Evolutionary conservation across 2,113 vertebrate genomes (phyloP).

Genomic region (Ctenomys sociabilis): DNA sequence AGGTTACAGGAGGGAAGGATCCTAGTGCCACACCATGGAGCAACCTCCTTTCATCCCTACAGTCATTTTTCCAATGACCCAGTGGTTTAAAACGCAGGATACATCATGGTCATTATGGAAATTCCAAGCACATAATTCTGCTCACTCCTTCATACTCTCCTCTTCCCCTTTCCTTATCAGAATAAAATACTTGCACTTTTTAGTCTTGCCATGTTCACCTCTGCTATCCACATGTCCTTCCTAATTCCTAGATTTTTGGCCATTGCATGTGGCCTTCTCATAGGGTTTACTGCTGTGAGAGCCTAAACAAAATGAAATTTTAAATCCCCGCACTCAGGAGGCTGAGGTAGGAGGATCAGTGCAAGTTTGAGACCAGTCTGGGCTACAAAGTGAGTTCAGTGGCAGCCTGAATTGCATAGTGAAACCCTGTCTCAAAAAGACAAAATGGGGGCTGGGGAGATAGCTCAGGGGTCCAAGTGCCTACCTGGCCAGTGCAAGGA

Average conservation of each 20-base stretch:
- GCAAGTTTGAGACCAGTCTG: neutral
- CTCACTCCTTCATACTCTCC: neutral
- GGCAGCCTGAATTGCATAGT: neutral
- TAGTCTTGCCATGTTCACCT: neutral
- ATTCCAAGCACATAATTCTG: neutral
- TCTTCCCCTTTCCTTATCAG: neutral
- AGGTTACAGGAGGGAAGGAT: neutral
- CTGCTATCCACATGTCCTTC: neutral
- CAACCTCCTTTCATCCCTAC: neutral
- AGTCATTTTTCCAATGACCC: neutral
- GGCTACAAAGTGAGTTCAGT: neutral
- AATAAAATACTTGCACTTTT: neutral
- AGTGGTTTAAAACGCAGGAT: neutral
- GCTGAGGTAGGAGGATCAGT: neutral
- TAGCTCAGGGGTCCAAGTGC: too few species aligned
- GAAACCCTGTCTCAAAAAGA: neutral
- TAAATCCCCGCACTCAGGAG: neutral
- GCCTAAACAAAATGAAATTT: neutral
- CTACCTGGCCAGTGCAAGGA: too few species aligned
- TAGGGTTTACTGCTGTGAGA: neutral
- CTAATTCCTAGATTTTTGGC: neutral
- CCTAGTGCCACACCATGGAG: neutral
- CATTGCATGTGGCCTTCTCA: neutral
- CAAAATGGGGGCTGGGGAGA: neutral
- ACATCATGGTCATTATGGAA: neutral